A percentile compares a stretch with the other conserved stretches of the same genome.
phyloP scores from a whole-genome alignment of 2,113 vertebrate species.

The Morphnarchus princeps region DNA sequence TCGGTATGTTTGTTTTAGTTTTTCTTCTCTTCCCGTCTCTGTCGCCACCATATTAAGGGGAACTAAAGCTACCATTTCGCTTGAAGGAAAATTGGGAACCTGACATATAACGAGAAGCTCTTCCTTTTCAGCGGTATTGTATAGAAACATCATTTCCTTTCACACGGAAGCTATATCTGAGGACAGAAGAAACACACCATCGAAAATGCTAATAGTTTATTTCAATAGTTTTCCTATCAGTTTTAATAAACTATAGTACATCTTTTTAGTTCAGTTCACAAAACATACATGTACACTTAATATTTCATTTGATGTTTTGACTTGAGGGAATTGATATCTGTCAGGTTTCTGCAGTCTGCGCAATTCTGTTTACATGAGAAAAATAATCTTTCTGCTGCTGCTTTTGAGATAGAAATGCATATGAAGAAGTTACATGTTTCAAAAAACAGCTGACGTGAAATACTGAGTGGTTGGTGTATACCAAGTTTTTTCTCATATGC shows the following conservation, averaged over 20 bases:
- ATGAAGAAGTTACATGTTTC: not conserved
- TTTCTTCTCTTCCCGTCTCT: not conserved
- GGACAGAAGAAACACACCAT: not conserved
- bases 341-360: not conserved
- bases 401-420: not conserved
- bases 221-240: not conserved
- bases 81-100: not conserved
- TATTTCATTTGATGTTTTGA: not conserved
- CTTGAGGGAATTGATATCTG: not conserved
- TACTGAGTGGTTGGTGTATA: not conserved
- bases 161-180: not conserved
- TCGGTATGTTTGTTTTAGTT: not conserved
- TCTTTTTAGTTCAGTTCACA: not conserved
- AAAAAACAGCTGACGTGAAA: not conserved
- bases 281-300: not conserved
- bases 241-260: not conserved
- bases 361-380: not conserved
- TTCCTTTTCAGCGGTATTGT: not conserved
- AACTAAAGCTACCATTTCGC: not conserved
- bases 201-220: not conserved
- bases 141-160: not conserved
- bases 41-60: not conserved
- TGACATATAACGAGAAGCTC: not conserved
- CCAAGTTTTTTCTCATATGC: not conserved
- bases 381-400: not conserved